phyloP scores from a whole-genome alignment of 2,113 vertebrate species.

The Rhinopomastus cyanomelas region DNA sequence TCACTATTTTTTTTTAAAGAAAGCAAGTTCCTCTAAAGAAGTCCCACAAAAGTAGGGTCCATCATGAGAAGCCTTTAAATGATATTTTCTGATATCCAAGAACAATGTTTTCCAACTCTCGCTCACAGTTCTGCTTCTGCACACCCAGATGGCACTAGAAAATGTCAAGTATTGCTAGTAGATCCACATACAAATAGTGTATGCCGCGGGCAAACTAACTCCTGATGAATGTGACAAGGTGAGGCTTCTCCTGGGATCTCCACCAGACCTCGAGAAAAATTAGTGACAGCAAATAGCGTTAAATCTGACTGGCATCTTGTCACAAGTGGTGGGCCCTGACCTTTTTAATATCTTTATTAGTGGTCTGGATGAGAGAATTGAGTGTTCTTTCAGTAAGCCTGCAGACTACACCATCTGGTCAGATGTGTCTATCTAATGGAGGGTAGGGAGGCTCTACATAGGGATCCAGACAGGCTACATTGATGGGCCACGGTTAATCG shows the following conservation, averaged over 20 bases:
- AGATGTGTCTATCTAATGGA: no score
- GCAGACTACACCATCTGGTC: no score
- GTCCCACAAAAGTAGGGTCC: not conserved
- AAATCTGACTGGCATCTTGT: no score
- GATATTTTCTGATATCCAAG: not conserved
- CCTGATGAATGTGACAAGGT: not conserved
- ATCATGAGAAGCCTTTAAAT: not conserved
- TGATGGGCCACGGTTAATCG: no score
- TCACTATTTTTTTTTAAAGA: not conserved
- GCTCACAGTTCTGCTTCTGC: not conserved
- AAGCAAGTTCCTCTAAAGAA: not conserved
- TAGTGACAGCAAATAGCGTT: not conserved
- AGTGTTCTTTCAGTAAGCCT: no score
- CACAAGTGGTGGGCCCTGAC: no score
- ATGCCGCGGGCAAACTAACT: not conserved
- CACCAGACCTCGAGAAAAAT: not conserved
- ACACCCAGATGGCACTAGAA: not conserved
- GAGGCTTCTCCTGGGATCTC: not conserved
- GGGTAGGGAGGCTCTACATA: no score
- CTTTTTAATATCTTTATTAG: no score
- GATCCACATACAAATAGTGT: not conserved
- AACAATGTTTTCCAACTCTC: not conserved
- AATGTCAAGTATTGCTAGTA: not conserved
- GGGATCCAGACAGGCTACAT: no score
- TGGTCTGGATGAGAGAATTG: no score